Conservation (phyloP, 2,113 vertebrate genomes). For the Nematolebias whitei region DNA sequence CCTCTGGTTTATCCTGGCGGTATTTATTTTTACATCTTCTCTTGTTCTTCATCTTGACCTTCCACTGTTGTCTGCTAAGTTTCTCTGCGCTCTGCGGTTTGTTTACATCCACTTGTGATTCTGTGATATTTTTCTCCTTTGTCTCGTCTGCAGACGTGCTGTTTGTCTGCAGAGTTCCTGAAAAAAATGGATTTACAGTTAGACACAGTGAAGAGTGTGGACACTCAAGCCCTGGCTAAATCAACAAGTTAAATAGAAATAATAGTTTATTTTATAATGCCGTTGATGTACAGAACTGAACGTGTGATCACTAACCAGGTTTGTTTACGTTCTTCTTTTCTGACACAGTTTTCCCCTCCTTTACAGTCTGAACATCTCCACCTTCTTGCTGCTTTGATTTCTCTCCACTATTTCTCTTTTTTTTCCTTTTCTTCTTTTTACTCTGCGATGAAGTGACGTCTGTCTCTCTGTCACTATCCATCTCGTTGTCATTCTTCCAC, state of each 20-base stretch:
- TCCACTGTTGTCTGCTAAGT: conserved; percentile 78
- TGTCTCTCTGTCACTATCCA: conserved; percentile 58
- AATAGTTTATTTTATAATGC: too few relatives aligned
- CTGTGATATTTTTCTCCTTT: neutral
- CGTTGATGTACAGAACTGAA: neutral
- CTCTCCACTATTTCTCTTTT: conserved; percentile 48
- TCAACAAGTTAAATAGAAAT: too few relatives aligned
- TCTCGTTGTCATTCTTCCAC: conserved; percentile 54
- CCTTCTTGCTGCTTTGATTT: conserved; percentile 37
- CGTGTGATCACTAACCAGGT: conserved; percentile 48
- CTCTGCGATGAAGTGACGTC: conserved; percentile 25
- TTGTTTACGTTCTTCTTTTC: conserved; percentile 47
- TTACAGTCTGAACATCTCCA: neutral
- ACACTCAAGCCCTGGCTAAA: too few relatives aligned
- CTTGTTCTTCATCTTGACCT: conserved; percentile 80
- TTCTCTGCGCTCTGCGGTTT: conserved; percentile 18
- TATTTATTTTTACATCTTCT: conserved; percentile 79
- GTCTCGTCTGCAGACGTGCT: neutral
- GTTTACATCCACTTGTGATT: conserved; percentile 3
- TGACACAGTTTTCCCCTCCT: conserved; percentile 12
- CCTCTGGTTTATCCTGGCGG: conserved; percentile 13
- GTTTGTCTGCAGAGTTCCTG: conserved; percentile 28
- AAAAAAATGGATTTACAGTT: neutral
- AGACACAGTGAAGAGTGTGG: neutral
- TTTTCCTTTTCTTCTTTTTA: conserved; percentile 71